A percentile compares a stretch with the other conserved stretches of the same genome.
Conservation (phyloP, 2,113 vertebrate species). For the Nanorana parkeri region DNA sequence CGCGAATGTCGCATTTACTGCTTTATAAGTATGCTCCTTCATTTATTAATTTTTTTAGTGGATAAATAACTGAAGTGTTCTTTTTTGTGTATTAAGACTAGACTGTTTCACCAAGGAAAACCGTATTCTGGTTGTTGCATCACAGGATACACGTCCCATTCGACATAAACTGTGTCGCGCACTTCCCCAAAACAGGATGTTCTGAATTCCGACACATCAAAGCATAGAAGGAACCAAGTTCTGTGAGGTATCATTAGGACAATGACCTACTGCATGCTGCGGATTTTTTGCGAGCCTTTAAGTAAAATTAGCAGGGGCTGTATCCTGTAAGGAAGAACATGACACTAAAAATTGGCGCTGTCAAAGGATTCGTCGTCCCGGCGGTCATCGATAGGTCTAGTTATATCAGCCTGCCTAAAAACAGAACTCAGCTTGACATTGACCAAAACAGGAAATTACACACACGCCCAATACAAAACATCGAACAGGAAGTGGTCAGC, state of each 20-base stretch:
- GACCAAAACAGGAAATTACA: background rate
- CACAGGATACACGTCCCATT: too few species aligned
- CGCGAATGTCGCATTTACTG: too few species aligned
- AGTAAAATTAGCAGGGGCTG: background rate
- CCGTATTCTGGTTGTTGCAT: too few species aligned
- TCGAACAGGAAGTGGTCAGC: background rate
- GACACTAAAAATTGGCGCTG: background rate
- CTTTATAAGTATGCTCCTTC: too few species aligned
- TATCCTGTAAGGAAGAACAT: background rate
- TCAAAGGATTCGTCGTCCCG: background rate
- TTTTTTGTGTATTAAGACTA: too few species aligned
- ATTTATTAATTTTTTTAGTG: too few species aligned
- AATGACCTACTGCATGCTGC: too few species aligned
- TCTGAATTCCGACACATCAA: background rate
- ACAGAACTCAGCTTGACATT: background rate
- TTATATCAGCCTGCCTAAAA: background rate
- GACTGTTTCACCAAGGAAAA: too few species aligned
- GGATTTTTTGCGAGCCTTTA: too few species aligned
- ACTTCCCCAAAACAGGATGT: constrained; percentile 3
- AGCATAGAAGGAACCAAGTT: background rate
- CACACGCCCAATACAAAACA: background rate
- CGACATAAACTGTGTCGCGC: background rate
- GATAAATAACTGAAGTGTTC: too few species aligned
- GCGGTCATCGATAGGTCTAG: background rate
- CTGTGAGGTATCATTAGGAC: too few species aligned